Evolutionary conservation across 2,113 vertebrate species (phyloP).

Genomic region (Mormoops blainvillei): DNA sequence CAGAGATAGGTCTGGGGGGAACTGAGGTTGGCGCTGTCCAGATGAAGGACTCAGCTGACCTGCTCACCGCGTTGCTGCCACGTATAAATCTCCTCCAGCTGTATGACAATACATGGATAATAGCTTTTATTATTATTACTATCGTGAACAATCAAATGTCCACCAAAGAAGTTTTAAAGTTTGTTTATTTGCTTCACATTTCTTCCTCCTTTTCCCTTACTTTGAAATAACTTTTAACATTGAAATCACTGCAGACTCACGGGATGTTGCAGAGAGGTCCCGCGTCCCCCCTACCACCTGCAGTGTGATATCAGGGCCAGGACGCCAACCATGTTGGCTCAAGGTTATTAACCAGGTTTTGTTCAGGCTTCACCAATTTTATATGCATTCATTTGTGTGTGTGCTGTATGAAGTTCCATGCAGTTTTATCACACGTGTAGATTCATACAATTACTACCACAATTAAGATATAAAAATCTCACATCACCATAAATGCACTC

Average conservation of each 20-base stretch:
- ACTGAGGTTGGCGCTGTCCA: too few species aligned
- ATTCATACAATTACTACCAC: background rate
- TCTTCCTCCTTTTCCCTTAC: background rate
- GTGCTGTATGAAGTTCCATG: background rate
- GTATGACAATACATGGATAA: background rate
- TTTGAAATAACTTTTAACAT: background rate
- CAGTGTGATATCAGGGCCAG: background rate
- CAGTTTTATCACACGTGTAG: background rate
- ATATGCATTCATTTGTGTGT: too few species aligned
- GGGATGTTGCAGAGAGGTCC: background rate
- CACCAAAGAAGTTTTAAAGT: background rate
- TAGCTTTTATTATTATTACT: background rate
- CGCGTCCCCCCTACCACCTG: fast-evolving
- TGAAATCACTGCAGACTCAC: background rate
- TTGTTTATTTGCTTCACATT: background rate
- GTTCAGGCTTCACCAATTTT: background rate
- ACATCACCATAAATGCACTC: background rate
- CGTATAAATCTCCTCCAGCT: background rate
- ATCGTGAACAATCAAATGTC: background rate
- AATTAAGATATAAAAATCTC: background rate
- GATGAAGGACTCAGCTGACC: background rate
- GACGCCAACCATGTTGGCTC: fast-evolving
- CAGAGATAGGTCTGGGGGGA: background rate
- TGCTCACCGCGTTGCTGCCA: too few species aligned
- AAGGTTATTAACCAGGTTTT: background rate